Evolutionary conservation across 2,113 vertebrate genomes (phyloP).

Genomic region (Oncorhynchus nerka): DNA sequence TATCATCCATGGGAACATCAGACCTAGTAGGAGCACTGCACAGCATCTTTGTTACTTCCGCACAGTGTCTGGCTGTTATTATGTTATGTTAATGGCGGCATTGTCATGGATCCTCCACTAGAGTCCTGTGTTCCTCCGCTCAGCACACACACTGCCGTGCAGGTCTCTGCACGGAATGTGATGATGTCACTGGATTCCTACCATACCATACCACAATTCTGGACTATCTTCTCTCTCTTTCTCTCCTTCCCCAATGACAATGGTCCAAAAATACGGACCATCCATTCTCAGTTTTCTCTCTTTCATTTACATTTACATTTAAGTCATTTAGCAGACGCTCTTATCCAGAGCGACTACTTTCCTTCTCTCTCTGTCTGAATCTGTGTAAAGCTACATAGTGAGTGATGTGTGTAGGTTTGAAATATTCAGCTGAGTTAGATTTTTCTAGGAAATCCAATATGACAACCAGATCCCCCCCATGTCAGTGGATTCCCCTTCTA

Average conservation of each 20-base stretch:
- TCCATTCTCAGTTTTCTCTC: neutral
- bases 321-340: too few species aligned
- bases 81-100: neutral
- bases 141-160: conserved; percentile 10
- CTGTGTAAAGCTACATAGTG: neutral
- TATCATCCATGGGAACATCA: neutral
- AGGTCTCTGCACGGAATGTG: conserved; percentile 22
- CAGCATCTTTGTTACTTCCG: neutral
- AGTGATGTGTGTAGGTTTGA: conserved; percentile 56
- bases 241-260: neutral
- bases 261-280: neutral
- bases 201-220: neutral
- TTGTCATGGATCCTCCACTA: conserved; percentile 65
- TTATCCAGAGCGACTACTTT: too few species aligned
- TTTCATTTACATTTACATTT: too few species aligned
- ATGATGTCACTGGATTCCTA: conserved; percentile 7
- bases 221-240: neutral
- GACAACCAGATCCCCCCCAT: conserved; percentile 34
- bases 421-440: conserved; percentile 55
- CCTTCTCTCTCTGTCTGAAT: neutral
- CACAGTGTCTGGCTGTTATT: neutral
- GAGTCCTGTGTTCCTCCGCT: conserved; percentile 68
- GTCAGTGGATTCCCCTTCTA: conserved; percentile 6
- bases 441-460: conserved; percentile 57
- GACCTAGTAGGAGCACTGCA: neutral